Percentiles rank a stretch among this genome's conserved stretches.
phyloP scores from a whole-genome alignment of 2,888 invertebrate species.

The Hydrotaea cyrtoneurina region DNA sequence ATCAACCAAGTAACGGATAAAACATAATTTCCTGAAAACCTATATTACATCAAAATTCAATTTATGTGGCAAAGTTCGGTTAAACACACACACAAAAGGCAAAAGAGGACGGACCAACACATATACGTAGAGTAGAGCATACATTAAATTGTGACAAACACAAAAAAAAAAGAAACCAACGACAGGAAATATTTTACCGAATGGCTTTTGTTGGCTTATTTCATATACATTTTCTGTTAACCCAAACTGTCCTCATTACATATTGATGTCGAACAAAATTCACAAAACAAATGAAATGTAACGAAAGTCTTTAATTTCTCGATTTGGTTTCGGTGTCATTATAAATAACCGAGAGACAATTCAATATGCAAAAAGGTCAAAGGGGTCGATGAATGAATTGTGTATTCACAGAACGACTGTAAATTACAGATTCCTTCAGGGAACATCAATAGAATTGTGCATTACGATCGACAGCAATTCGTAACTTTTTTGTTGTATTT shows the following conservation, averaged over 20 bases:
- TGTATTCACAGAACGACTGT: no score
- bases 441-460: no score
- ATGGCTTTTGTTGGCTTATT: background rate
- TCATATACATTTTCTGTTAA: background rate
- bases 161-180: no score
- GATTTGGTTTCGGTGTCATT: background rate
- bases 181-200: background rate
- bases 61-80: background rate
- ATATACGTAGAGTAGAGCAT: background rate
- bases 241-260: background rate
- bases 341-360: background rate
- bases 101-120: background rate
- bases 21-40: background rate
- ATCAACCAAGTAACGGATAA: no score
- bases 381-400: no score
- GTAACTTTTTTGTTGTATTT: no score
- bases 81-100: background rate
- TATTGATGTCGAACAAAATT: conserved; percentile 3
- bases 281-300: background rate
- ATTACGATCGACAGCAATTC: no score
- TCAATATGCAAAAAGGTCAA: background rate
- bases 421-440: no score
- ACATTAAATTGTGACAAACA: background rate
- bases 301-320: background rate
- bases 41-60: background rate